Evolutionary conservation across 2,113 vertebrate genomes (phyloP), one percentile per base, ranked within the genome.

Genomic region (Typhlomys cinereus): DNA sequence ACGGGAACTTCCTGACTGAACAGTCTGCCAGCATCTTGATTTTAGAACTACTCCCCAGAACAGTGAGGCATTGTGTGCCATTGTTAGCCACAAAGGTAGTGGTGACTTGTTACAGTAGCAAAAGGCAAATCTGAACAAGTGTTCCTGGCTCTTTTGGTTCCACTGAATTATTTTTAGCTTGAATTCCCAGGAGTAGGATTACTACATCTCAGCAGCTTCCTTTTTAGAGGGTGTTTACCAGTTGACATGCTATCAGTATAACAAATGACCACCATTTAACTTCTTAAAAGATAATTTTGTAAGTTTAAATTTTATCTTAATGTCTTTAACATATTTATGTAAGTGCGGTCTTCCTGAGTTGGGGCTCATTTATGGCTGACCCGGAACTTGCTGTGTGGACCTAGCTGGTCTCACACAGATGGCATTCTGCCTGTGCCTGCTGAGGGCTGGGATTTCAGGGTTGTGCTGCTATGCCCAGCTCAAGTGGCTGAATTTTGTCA

Each of bases 111-210:
- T 62, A 89, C 11, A 85, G 66, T 39, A 89, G 57, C 59, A 69
- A 57, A 46, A 75, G 67, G 50, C 81, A 86, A 90, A 41, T 80
- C 80, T 81, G 69, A 57, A 36, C 18, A 84, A 54, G 36, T 85
- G 64, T 69, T 78, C 21, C 23, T 80, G 88, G 62, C 44, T 70
- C 41, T 91, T 79, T 78, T n/a, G 44, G 11, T 57, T 92, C 25
- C 64, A n/a, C 21, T 80, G 73, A 88, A 69, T 88, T 93, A 74
- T 88, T 91, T 91, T 93, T 84, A 91, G 78, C 66, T 73, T 36
- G 46, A 44, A 85, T 80, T 84, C 44, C 71, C 57, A 79, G 59
- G 57, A 64, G 62, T 78, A 64, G 64, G 20, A 31, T 76, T 91
- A 67, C 46, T 78, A 74, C 61, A 80, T 75, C 44, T 70, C 29